These are phyloP conservation scores for Alethe diademata DNA, from an alignment of 2,113 vertebrate species.

Conservation along the genomic window DNA sequence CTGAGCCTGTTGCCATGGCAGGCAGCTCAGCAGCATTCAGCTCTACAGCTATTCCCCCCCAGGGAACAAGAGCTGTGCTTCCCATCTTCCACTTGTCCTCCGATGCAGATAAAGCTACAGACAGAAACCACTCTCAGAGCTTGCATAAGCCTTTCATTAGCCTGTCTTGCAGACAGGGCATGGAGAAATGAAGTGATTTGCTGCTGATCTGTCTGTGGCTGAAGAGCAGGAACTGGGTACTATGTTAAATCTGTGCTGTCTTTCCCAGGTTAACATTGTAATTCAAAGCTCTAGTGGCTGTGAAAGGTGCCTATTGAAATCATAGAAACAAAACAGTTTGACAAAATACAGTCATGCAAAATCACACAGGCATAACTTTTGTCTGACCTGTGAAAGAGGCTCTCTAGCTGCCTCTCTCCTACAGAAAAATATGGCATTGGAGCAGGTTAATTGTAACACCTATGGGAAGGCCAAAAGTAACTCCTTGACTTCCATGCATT, in stretches of 20 bases:
- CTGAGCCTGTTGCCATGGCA: slow-evolving; percentile 12
- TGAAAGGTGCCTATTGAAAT: background rate
- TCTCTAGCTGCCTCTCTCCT: background rate
- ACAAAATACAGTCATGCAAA: background rate
- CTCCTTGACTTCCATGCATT: background rate
- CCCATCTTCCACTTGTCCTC: background rate
- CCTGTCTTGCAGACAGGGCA: background rate
- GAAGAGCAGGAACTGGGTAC: background rate
- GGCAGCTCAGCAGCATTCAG: background rate
- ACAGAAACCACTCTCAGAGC: background rate
- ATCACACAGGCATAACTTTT: background rate
- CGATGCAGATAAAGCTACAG: background rate
- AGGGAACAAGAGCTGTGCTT: background rate
- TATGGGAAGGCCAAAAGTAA: background rate
- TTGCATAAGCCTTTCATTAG: background rate
- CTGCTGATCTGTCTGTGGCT: background rate
- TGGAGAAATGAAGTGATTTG: background rate
- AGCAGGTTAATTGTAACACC: background rate
- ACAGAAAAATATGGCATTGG: background rate
- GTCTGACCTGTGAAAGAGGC: background rate
- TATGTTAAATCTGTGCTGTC: background rate
- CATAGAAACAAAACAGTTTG: background rate
- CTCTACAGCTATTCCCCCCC: background rate
- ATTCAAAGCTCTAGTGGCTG: background rate
- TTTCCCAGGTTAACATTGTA: background rate